Conservation (phyloP, 2,113 vertebrate genomes). For the Hipposideros armiger region DNA sequence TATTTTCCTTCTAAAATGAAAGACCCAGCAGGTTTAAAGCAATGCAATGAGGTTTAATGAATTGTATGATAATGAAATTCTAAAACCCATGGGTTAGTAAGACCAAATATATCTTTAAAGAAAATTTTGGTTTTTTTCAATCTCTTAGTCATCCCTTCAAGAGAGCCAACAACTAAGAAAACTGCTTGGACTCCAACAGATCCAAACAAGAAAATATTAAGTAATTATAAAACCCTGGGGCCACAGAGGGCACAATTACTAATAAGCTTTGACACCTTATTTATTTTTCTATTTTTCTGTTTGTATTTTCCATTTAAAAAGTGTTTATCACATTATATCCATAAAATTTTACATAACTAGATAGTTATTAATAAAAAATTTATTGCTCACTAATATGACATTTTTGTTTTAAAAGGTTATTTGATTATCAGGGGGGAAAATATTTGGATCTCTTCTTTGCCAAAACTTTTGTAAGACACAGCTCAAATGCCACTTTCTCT, state of each 20-base stretch:
- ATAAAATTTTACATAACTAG: background rate
- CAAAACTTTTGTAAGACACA: background rate
- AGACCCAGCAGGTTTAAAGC: background rate
- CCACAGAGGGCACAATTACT: background rate
- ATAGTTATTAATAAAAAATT: background rate
- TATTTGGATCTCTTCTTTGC: background rate
- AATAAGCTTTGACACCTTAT: background rate
- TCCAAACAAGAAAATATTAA: background rate
- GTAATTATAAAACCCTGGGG: background rate
- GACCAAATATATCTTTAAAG: background rate
- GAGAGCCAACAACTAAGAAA: background rate
- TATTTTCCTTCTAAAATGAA: conserved; percentile 15
- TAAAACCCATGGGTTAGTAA: background rate
- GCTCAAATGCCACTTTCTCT: background rate
- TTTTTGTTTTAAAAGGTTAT: background rate
- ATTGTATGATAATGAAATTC: background rate
- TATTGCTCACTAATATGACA: background rate
- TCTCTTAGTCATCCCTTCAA: background rate
- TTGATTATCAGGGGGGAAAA: background rate
- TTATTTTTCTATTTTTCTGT: background rate
- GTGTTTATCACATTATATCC: background rate
- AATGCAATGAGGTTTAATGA: background rate
- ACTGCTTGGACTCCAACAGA: background rate
- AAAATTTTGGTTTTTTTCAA: background rate
- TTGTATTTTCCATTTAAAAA: background rate